Base-by-base conservation (phyloP, 2,888 invertebrate species). In the Scaptomyza polygonia region DNA sequence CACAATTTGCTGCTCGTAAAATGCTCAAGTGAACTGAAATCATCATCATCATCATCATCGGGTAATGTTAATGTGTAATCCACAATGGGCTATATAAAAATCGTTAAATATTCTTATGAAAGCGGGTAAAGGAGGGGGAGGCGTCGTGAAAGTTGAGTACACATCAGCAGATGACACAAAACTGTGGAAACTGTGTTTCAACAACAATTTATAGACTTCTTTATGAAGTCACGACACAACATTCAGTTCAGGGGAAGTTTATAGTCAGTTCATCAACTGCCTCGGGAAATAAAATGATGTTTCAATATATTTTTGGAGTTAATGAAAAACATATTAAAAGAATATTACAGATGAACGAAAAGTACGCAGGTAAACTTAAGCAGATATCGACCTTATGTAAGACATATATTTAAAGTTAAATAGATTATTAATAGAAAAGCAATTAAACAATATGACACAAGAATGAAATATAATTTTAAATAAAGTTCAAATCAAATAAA, bases 1-100 rank as follows among this genome's bases (percentile, higher is more conserved):
- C 72, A 76, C 86, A 86, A 86, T 88, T 86, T 86, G 85, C 78
- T 77, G 90, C 79, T 90, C 90, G 90, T 90, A 90, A 90, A 90
- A 74, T 74, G 67, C 71, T 75, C 64, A 53, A 88, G 82, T 82
- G 82, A 81, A 70, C 84, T 81, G 67, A 21, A 49, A 36, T 36
- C 18, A n/a, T 39, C 39, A 16, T 48, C 32, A 16, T 48, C 32
- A 48, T 32, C 32, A 72, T 75, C 73, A 69, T 57, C 36, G 3
- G 72, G 52, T 56, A 74, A 78, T 59, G 39, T 39, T 16, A 39
- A 16, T 16, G 39, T 8, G 61, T 80, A 63, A 77, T 83, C 71
- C 68, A 69, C 56, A 67, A 80, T 75, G 75, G 83, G 79, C 79
- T 66, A 83, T 83, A 83, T 81, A 83, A 83, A 87, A 85, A 85